These are phyloP conservation scores for Gymnothorax reevesii DNA, from an alignment of 2,797 vertebrate species.

Conservation along the genomic window DNA sequence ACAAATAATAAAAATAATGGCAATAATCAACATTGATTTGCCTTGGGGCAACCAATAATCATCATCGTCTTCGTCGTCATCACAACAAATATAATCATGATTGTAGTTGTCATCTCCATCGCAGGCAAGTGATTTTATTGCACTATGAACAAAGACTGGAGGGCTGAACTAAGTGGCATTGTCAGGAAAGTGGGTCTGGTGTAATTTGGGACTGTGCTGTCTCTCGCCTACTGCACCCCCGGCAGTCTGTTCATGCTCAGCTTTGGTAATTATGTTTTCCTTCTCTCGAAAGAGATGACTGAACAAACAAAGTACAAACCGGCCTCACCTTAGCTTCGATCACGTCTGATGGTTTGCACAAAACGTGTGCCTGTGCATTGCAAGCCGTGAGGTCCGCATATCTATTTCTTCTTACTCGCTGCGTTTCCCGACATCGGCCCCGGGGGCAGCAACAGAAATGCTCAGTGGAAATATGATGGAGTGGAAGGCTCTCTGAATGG, in stretches of 20 bases:
- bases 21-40: too few species aligned
- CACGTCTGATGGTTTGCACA: constrained; percentile 39
- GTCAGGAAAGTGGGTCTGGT: neutral
- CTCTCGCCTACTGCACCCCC: neutral
- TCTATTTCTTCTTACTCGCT: constrained; percentile 23
- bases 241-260: neutral
- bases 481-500: neutral
- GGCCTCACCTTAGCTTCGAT: constrained; percentile 37
- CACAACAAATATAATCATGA: too few species aligned
- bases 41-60: too few species aligned
- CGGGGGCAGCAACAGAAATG: constrained; percentile 36
- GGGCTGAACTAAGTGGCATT: neutral
- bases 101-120: too few species aligned
- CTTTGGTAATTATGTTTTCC: neutral
- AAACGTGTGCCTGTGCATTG: constrained; percentile 50
- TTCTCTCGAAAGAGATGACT: neutral
- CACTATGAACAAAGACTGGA: neutral
- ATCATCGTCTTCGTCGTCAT: too few species aligned
- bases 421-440: constrained; percentile 49
- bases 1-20: too few species aligned
- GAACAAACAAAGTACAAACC: constrained; percentile 10
- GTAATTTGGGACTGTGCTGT: neutral
- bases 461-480: neutral
- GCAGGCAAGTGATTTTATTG: too few species aligned
- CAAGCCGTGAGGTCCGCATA: constrained; percentile 15